Evolutionary conservation across 2,113 vertebrate species (phyloP).

Genomic region (Syngnathoides biaculeatus): DNA sequence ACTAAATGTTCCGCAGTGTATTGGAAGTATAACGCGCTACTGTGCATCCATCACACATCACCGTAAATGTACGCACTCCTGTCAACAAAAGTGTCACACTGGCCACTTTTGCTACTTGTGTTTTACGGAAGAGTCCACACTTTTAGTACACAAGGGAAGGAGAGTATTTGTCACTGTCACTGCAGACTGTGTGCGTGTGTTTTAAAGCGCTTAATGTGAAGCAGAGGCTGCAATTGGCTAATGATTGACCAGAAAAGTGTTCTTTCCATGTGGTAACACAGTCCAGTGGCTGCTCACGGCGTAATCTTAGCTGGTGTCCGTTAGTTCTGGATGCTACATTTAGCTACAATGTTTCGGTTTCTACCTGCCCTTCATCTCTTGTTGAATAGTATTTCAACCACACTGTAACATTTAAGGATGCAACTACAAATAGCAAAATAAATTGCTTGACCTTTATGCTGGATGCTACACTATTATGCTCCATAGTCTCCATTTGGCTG

Average conservation of each 20-base stretch:
- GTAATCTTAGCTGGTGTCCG: not conserved
- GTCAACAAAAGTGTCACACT: not conserved
- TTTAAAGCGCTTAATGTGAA: conserved; percentile 37
- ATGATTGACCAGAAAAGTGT: conserved; percentile 62
- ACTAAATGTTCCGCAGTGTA: not conserved
- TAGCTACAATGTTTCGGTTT: not conserved
- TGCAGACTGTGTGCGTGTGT: conserved; percentile 20
- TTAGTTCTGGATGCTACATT: not conserved
- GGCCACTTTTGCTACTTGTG: not conserved
- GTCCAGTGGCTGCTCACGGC: not conserved
- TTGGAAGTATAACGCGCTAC: not conserved
- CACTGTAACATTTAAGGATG: not conserved
- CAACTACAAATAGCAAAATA: not conserved
- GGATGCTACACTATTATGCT: too few relatives aligned
- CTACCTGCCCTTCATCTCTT: not conserved
- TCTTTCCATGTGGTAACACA: conserved; percentile 35
- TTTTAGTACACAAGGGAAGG: not conserved
- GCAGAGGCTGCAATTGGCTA: conserved; percentile 52
- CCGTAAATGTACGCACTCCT: not conserved
- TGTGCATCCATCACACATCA: not conserved
- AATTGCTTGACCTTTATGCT: not conserved
- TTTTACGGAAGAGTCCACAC: not conserved
- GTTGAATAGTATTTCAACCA: not conserved
- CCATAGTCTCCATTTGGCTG: not conserved
- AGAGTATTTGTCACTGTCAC: conserved; percentile 11